phyloP scores from a whole-genome alignment of 2,888 invertebrate genomes.

The Cheilosia grossa region DNA sequence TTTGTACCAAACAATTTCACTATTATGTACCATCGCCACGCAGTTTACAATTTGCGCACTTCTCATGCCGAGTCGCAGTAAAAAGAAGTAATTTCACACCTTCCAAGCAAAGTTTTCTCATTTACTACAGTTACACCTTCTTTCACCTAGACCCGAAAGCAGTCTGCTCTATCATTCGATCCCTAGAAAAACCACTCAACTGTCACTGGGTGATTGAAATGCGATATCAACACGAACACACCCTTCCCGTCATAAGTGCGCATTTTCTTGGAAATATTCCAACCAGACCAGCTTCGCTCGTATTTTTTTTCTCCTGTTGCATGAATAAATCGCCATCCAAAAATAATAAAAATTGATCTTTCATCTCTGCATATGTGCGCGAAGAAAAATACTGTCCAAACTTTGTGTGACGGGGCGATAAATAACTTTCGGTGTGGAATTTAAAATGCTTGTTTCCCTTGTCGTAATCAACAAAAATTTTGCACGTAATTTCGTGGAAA shows the following conservation, averaged over 20 bases:
- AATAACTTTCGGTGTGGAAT: constrained; percentile 31
- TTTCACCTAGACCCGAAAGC: constrained; percentile 24
- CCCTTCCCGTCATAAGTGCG: neutral
- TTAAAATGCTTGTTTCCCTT: constrained; percentile 15
- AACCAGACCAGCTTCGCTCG: neutral
- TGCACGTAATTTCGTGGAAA: constrained; percentile 27
- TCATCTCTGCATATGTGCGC: neutral
- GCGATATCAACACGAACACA: constrained; percentile 20
- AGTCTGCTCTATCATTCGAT: constrained; percentile 2
- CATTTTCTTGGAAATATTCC: constrained; percentile 3
- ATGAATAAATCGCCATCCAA: neutral
- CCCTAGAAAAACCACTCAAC: constrained; percentile 28
- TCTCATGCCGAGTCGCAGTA: neutral
- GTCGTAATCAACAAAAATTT: constrained; percentile 9
- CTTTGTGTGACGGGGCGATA: constrained; percentile 13
- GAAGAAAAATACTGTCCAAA: constrained; percentile 9
- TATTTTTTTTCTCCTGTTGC: neutral
- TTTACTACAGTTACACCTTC: constrained; percentile 34
- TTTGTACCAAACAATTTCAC: neutral
- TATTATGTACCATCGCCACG: neutral
- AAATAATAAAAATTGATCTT: constrained; percentile 29
- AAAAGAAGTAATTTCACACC: constrained; percentile 33
- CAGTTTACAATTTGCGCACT: constrained; percentile 1
- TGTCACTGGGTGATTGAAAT: constrained; percentile 48
- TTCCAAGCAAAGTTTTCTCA: constrained; percentile 11